Evolutionary conservation across 2,797 vertebrate species (phyloP).

Genomic region (Spinibarbus caldwelli): DNA sequence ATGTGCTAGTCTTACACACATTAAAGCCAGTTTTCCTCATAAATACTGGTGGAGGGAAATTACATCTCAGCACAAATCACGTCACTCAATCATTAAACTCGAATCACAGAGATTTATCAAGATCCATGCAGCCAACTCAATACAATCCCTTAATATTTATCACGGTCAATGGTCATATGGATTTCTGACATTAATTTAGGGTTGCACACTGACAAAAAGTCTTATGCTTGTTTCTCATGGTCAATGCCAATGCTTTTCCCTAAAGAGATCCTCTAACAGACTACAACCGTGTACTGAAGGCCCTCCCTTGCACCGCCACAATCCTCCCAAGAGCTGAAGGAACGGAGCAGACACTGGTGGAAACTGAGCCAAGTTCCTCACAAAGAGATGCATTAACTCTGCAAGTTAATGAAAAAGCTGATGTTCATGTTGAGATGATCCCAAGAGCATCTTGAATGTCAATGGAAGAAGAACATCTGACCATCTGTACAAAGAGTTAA

Average conservation of each 20-base stretch:
- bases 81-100: slow-evolving; percentile 36
- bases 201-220: slow-evolving; percentile 24
- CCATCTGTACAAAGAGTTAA: neutral
- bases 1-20: slow-evolving; percentile 18
- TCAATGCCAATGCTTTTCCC: slow-evolving; percentile 31
- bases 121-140: slow-evolving; percentile 12
- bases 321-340: slow-evolving; percentile 21
- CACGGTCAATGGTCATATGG: neutral
- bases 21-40: slow-evolving; percentile 45
- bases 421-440: neutral
- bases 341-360: slow-evolving; percentile 7
- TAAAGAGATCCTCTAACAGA: slow-evolving; percentile 58
- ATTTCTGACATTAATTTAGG: slow-evolving; percentile 23
- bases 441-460: neutral
- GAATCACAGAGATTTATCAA: slow-evolving; percentile 21
- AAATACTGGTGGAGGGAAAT: slow-evolving; percentile 21
- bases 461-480: neutral
- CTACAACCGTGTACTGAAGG: slow-evolving; percentile 27
- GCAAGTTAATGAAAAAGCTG: neutral
- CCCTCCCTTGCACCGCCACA: slow-evolving; percentile 20
- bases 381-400: neutral
- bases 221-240: slow-evolving; percentile 45
- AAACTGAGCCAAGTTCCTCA: slow-evolving; percentile 32
- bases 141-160: neutral
- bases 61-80: slow-evolving; percentile 2